A percentile compares a stretch with the other conserved stretches of the same genome.
These are phyloP conservation scores for Sturnus vulgaris DNA, from an alignment of 2,113 vertebrate species.

Conservation along the genomic window DNA sequence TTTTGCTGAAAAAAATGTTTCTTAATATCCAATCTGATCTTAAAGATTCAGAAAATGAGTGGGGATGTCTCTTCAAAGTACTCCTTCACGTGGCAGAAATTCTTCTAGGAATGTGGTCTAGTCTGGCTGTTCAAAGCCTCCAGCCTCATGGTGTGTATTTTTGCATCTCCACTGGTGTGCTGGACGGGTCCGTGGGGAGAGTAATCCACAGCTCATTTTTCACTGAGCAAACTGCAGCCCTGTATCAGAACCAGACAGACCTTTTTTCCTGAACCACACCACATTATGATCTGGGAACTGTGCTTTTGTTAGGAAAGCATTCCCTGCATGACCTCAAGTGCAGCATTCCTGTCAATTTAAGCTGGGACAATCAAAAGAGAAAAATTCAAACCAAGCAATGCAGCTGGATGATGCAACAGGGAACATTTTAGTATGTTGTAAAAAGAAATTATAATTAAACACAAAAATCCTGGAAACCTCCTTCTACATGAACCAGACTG, in stretches of 20 bases:
- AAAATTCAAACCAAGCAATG: background rate
- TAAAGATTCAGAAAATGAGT: background rate
- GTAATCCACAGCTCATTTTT: background rate
- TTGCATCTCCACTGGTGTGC: background rate
- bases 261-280: background rate
- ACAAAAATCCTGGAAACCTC: background rate
- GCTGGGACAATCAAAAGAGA: background rate
- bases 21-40: background rate
- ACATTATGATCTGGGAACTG: background rate
- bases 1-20: background rate
- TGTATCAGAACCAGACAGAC: background rate
- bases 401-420: background rate
- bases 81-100: background rate
- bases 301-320: background rate
- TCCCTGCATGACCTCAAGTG: background rate
- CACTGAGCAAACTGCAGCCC: background rate
- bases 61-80: background rate
- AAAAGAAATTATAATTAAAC: background rate
- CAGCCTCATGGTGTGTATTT: background rate
- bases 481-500: background rate
- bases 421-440: background rate
- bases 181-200: background rate
- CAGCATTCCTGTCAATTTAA: background rate
- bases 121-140: background rate
- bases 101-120: background rate